Evolutionary conservation across 2,888 invertebrate genomes (phyloP), one percentile per base, ranked within the genome.

Genomic region (Hirtodrosophila confusa): DNA sequence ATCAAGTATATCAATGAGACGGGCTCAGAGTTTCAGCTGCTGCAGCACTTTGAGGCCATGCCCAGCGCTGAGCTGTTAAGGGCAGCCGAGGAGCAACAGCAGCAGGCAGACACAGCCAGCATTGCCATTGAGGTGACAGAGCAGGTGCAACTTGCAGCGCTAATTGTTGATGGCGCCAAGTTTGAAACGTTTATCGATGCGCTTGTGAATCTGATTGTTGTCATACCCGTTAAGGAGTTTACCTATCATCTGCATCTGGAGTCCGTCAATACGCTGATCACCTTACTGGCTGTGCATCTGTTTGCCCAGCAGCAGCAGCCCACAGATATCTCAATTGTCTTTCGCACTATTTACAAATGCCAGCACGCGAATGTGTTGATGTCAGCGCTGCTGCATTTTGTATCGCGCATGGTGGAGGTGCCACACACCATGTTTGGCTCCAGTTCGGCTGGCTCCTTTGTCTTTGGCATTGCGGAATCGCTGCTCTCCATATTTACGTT

Each of bases 1-100:
- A 92, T 95, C 63, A 98, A 98, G 90, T 98, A 97, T 90, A 93
- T 99, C 39, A 95, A 97, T 10, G 98, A 99, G 91, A 96, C 96
- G 80, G 94, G 98, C 10, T 96, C 96, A 0, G 98, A 99, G 90
- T 96, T 96, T 74, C 96, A 97, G 75, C 93, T 99, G 74, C 93
- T 97, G 53, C 94, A 96, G 74, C 97, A 98, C 89, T 94, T 98
- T 74, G 96, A 97, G 89, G 92, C 92, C 23, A 92, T 92, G 58
- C 92, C 93, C 70, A 89, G 91, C 64, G 92, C 88, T 33, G 73
- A 90, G 51, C 24, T 78, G 2, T 40, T 89, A 0, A 79, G 77
- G 27, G 86, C 83, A 23, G 73, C 88, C 43, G 69, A 75, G 35
- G 75, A 88, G 29, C 71, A 69, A 2, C 57, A 69, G 12, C 57